Percentiles rank a stretch among this genome's conserved stretches.
phyloP scores from a whole-genome alignment of 1,140 invertebrate species.

The Drosophila nigromelanica region DNA sequence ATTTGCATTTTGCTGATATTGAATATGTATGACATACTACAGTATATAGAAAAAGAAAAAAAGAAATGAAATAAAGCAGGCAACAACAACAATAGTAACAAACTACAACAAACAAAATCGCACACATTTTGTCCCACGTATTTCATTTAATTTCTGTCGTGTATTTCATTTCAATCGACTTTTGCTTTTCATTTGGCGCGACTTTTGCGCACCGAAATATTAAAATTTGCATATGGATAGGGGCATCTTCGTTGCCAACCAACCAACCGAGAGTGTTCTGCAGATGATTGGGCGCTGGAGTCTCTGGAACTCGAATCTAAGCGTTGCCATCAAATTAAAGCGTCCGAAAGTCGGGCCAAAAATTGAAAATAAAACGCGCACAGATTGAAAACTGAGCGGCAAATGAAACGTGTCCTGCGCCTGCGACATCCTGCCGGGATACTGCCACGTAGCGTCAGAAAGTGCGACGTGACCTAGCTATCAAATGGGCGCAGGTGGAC shows the following conservation, averaged over 20 bases:
- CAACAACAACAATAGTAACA: constrained; percentile 25
- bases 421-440: not conserved
- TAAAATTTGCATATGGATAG: constrained; percentile 63
- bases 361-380: constrained; percentile 77
- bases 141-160: constrained; percentile 77
- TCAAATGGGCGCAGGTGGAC: constrained; percentile 44
- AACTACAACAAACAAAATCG: constrained; percentile 35
- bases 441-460: constrained; percentile 9
- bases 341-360: constrained; percentile 36
- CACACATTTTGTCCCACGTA: constrained; percentile 68
- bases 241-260: not conserved
- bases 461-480: constrained; percentile 58
- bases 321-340: constrained; percentile 68
- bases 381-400: constrained; percentile 74
- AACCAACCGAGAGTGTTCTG: constrained; percentile 14
- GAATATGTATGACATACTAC: constrained; percentile 73
- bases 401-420: constrained; percentile 62
- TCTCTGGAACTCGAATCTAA: constrained; percentile 33
- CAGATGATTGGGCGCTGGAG: not conserved
- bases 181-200: constrained; percentile 68
- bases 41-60: constrained; percentile 21
- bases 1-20: constrained; percentile 80
- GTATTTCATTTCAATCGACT: constrained; percentile 76
- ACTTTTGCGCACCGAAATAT: constrained; percentile 61
- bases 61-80: constrained; percentile 45